Base-by-base conservation (phyloP, 1,140 invertebrate species). In the Anadara kagoshimensis region DNA sequence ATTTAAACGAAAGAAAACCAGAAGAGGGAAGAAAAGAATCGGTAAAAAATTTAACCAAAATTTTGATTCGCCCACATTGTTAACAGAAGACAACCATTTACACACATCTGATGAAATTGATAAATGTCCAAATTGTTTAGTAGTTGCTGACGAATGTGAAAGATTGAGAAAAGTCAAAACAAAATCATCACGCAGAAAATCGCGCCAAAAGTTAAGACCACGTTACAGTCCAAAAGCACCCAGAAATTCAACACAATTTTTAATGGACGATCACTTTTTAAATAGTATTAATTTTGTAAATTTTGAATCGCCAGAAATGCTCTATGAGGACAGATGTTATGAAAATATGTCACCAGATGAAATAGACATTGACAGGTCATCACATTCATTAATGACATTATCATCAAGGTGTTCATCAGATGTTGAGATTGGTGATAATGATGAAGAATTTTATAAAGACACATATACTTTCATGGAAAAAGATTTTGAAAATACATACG, bases 171-270 rank as follows among this genome's bases (percentile, higher is more conserved):
- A 36, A 36, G 29, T 36, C 7, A 36, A 36, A 3, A 3, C 29
- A 36, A 36, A 36, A 36, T 36, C 29, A 36, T 36, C 29, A 36
- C 29, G 7, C 29, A 20, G 51, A 66, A 62, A 49, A 63, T 24
- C 41, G 12, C 44, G 65, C 29, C 20, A 41, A 62, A 53, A 45
- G 45, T 18, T 78, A 10, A 43, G 78, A 44, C 78, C 78, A 57
- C 64, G 61, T 44, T 79, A 70, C 44, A 75, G 68, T 36, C 87
- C 86, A 0, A 83, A 85, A 61, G 87, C 87, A 22, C 87, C 87
- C 5, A 69, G 84, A 64, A 89, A 89, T 78, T 86, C 82, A 36
- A 88, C 86, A 22, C 83, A 85, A 58, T 89, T 87, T 69, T 86
- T 89, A 53, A 89, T 89, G 73, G 87, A 88, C 51, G 85, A 86